Conservation (phyloP, 1,140 invertebrate genomes). For the Drosophila grimshawi region DNA sequence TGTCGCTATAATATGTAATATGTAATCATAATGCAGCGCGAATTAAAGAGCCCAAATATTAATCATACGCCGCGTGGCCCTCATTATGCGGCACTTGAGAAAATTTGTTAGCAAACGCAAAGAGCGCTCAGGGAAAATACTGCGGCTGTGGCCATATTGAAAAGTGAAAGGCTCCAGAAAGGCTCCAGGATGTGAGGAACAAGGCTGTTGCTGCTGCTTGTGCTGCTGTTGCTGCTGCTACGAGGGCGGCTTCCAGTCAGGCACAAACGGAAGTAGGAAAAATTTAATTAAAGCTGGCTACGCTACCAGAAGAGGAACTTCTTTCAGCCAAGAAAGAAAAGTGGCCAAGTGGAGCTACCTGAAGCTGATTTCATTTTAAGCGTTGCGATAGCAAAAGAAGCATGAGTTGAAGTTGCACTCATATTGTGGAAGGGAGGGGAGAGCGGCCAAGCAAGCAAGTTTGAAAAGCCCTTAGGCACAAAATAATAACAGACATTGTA, state of each 20-base stretch:
- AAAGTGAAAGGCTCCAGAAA: constrained; percentile 74
- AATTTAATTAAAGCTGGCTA: constrained; percentile 78
- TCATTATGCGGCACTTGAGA: constrained; percentile 79
- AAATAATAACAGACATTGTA: constrained; percentile 15
- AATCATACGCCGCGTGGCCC: constrained; percentile 81
- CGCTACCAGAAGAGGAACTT: constrained; percentile 45
- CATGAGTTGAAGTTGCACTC: neutral
- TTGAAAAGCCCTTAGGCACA: constrained; percentile 16
- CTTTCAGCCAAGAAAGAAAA: constrained; percentile 13
- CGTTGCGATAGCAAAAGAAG: constrained; percentile 23
- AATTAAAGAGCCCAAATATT: constrained; percentile 79
- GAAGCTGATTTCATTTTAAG: constrained; percentile 56
- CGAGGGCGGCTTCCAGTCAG: constrained; percentile 17
- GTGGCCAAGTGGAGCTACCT: constrained; percentile 39
- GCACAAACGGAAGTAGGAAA: constrained; percentile 66
- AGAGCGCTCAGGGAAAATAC: constrained; percentile 16
- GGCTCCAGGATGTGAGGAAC: constrained; percentile 25
- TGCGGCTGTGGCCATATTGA: constrained; percentile 38
- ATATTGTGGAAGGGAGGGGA: neutral
- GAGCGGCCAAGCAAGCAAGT: neutral
- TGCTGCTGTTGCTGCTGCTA: too few relatives aligned
- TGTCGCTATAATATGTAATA: constrained; percentile 62
- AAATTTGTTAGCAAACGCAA: constrained; percentile 50
- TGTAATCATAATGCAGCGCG: constrained; percentile 75
- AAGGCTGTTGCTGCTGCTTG: neutral